phyloP scores from a whole-genome alignment of 2,113 vertebrate species.

The Dasyprocta punctata region DNA sequence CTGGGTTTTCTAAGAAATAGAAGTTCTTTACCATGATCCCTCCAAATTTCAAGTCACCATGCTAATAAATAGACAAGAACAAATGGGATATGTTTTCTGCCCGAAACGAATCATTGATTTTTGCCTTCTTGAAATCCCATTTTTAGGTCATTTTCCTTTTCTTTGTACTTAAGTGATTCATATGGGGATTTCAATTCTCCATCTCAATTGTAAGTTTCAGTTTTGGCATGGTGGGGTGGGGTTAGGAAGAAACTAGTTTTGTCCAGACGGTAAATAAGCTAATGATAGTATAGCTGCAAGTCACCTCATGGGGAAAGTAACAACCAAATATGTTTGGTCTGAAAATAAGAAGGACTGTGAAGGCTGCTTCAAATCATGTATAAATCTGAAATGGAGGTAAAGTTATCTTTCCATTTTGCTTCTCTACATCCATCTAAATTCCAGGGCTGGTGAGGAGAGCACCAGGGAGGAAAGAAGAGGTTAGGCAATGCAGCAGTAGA shows the following conservation, averaged over 20 bases:
- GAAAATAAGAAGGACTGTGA: background rate
- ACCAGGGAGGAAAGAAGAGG: background rate
- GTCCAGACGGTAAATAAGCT: background rate
- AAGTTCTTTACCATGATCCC: background rate
- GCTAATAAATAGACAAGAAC: constrained; percentile 6
- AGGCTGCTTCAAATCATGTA: background rate
- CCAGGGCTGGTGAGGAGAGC: background rate
- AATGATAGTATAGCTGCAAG: background rate
- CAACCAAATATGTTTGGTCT: background rate
- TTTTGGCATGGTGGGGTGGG: background rate
- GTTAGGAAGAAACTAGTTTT: background rate
- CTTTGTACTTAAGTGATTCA: background rate
- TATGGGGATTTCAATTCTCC: constrained; percentile 3
- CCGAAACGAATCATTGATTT: background rate
- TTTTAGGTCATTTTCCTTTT: background rate
- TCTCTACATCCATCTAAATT: background rate
- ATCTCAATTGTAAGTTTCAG: background rate
- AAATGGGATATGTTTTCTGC: background rate
- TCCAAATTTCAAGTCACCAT: constrained; percentile 28
- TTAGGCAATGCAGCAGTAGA: background rate
- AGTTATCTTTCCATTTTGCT: constrained; percentile 14
- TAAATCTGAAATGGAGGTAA: constrained; percentile 11
- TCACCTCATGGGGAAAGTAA: background rate
- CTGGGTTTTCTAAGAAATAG: constrained; percentile 4
- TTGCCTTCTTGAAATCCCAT: background rate